Evolutionary conservation across 2,888 invertebrate species (phyloP), one percentile per base, ranked within the genome.

Genomic region (Drosophila neutralis): DNA sequence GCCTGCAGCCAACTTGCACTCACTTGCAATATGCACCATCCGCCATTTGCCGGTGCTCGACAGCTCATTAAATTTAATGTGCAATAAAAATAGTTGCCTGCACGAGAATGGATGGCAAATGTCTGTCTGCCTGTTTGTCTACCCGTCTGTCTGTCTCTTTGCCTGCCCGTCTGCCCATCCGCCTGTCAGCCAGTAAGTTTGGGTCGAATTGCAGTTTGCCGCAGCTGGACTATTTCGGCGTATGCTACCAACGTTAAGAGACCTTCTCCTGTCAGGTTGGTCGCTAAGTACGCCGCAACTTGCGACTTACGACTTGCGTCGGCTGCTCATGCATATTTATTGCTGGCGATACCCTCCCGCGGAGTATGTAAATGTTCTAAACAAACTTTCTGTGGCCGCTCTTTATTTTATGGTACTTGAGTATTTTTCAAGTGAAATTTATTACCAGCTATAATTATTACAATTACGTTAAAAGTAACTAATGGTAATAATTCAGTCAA

Each of bases 51-150:
- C 42, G 54, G 73, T 70, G 53, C 40, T 67, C 62, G 68, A 31
- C 36, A 83, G 86, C 85, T 86, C 85, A 88, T 86, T 86, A 86
- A 80, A 78, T 88, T 88, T 83, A 88, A 88, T 86, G 85, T 78
- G 78, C 86, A 83, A 86, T 86, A 80, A 82, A 86, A 88, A 88
- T 86, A 83, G 84, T 80, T 82, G 67, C 70, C 70, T 69, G 63
- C 35, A 38, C 59, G 61, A 70, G 67, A 82, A 83, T 73, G 71
- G 71, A 80, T 74, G 56, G 65, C 51, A 33, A 8, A n/a, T 29
- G 42, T 49, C 49, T 35, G 48, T 60, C 53, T 7, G 45, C 38
- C 13, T 24, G 8, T 45, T 45, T 15, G 24, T 15, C 45, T 45
- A 15, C 24, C 8, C 13, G 24, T 15, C 59, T 4, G 15, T 35